These are phyloP conservation scores for Gymnorhina tibicen DNA, from an alignment of 2,113 vertebrate species.

Conservation along the genomic window DNA sequence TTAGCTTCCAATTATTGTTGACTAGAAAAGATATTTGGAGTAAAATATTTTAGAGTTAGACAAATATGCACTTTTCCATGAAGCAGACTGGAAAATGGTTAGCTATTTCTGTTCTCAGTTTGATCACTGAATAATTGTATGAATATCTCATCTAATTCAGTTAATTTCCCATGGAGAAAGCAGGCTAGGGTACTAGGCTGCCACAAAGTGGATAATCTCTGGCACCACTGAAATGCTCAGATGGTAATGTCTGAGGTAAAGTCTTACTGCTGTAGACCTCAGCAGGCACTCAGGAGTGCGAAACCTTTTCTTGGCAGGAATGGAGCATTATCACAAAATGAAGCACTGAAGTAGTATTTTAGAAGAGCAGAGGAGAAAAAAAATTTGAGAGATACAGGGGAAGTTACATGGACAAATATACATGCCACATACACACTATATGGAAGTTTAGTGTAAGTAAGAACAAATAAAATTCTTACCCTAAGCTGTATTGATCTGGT, in stretches of 20 bases:
- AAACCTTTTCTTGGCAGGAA: not conserved
- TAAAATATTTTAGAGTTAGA: not conserved
- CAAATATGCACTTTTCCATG: not conserved
- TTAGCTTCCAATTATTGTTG: conserved; percentile 10
- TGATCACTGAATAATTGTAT: not conserved
- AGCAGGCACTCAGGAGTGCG: not conserved
- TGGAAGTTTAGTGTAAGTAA: not conserved
- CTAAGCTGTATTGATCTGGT: conserved; percentile 92
- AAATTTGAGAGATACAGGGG: not conserved
- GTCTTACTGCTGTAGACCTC: not conserved
- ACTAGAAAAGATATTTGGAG: not conserved
- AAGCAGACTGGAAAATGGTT: conserved; percentile 34
- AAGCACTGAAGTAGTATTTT: not conserved
- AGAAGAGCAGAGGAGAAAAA: not conserved
- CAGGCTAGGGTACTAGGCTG: not conserved
- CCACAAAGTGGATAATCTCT: not conserved
- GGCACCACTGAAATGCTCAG: not conserved
- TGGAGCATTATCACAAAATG: not conserved
- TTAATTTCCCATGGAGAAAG: not conserved
- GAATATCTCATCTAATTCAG: not conserved
- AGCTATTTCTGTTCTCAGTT: not conserved
- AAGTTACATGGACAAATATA: not conserved
- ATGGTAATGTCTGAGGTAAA: not conserved
- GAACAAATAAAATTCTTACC: conserved; percentile 73
- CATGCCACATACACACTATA: not conserved